These are phyloP conservation scores for Pangasius larnaudii DNA, from an alignment of 2,797 vertebrate species.

Conservation along the genomic window DNA sequence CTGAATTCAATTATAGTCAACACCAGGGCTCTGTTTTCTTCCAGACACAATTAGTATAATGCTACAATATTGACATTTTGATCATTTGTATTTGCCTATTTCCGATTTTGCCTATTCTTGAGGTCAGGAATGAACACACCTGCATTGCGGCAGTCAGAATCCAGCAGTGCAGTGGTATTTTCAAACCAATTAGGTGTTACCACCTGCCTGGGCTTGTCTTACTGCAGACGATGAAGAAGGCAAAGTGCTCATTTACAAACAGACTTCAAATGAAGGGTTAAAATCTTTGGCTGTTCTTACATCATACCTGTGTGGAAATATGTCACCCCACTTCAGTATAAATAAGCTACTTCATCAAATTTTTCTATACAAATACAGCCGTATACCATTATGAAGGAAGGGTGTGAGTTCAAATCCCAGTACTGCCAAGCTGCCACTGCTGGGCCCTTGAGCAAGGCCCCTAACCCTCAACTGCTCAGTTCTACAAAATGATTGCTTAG, in stretches of 20 bases:
- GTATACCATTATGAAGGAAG: not conserved
- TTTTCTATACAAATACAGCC: not conserved
- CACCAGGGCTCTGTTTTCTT: not conserved
- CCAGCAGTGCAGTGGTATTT: not conserved
- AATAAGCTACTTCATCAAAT: not conserved
- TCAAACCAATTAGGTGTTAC: not conserved
- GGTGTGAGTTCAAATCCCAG: not conserved
- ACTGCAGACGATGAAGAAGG: not conserved
- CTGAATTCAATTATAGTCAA: not conserved
- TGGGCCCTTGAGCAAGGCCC: not conserved
- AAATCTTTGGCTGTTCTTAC: not conserved
- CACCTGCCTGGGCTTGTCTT: not conserved
- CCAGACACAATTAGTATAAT: not conserved
- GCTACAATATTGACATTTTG: not conserved
- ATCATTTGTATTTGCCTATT: not conserved
- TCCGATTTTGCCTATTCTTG: not conserved
- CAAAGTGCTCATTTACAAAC: not conserved
- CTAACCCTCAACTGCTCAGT: not conserved
- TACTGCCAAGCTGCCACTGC: not conserved
- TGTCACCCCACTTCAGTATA: not conserved
- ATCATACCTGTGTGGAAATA: not conserved
- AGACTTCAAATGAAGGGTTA: not conserved
- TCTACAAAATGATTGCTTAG: not conserved
- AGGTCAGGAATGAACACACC: not conserved
- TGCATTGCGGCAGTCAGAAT: not conserved